Evolutionary conservation across 2,113 vertebrate species (phyloP).

Genomic region (Taxidea taxus): DNA sequence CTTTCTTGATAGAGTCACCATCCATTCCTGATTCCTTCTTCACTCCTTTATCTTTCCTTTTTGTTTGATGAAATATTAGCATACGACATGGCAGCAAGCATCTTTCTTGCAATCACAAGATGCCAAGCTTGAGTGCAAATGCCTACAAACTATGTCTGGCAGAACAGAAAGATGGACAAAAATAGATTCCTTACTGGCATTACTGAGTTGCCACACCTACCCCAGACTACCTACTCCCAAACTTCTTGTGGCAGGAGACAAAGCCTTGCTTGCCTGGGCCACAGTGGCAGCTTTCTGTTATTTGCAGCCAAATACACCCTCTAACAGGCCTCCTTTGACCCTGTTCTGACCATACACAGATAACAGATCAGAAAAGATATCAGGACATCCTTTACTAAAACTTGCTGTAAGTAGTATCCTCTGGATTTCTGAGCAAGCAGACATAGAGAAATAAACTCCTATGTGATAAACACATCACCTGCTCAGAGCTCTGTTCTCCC

Average conservation of each 20-base stretch:
- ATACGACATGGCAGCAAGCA: constrained; percentile 33
- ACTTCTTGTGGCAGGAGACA: neutral
- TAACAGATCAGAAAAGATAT: neutral
- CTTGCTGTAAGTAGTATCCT: neutral
- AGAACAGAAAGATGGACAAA: constrained; percentile 10
- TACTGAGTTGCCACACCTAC: neutral
- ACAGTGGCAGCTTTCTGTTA: neutral
- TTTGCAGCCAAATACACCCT: neutral
- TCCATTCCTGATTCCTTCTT: neutral
- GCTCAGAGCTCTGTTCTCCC: neutral
- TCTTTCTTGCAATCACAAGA: constrained; percentile 34
- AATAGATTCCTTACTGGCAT: neutral
- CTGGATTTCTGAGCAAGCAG: neutral
- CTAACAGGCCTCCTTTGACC: neutral
- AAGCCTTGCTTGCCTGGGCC: neutral
- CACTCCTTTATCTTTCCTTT: constrained; percentile 42
- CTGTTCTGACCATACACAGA: neutral
- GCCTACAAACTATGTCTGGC: neutral
- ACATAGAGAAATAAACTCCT: neutral
- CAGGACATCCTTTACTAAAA: constrained; percentile 11
- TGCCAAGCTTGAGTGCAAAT: constrained; percentile 44
- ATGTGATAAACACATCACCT: neutral
- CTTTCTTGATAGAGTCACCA: constrained; percentile 46
- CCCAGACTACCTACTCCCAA: neutral
- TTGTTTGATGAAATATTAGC: constrained; percentile 40